phyloP scores from a whole-genome alignment of 2,113 vertebrate genomes.

The Tachysurus vachellii region DNA sequence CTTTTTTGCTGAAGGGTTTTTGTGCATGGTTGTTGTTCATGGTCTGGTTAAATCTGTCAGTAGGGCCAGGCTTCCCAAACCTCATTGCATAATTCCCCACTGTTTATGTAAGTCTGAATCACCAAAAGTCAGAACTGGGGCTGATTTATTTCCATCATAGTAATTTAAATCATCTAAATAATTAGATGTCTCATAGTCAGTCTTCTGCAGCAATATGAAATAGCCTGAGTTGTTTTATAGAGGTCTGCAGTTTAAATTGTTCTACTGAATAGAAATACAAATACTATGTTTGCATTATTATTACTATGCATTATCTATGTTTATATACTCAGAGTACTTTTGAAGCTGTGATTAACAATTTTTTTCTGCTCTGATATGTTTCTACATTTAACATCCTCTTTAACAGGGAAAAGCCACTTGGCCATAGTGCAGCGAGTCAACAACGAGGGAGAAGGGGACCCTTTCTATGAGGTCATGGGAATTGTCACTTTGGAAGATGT shows the following conservation, averaged over 20 bases:
- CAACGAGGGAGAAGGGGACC: slow-evolving; percentile 76
- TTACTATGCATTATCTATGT: neutral
- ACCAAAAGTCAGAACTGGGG: slow-evolving; percentile 19
- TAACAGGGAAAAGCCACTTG: slow-evolving; percentile 77
- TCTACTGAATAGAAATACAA: neutral
- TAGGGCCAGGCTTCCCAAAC: slow-evolving; percentile 34
- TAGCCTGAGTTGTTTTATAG: neutral
- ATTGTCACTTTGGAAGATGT: slow-evolving; percentile 77
- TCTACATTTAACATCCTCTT: neutral
- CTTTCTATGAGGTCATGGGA: slow-evolving; percentile 79
- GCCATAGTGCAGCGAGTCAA: slow-evolving; percentile 78
- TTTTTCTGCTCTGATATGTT: neutral
- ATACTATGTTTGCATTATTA: too few relatives aligned
- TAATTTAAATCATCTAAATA: neutral
- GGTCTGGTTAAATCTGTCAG: slow-evolving; percentile 24
- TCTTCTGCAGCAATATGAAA: neutral
- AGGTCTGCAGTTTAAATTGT: neutral
- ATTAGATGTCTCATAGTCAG: slow-evolving; percentile 22
- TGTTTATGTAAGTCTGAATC: slow-evolving; percentile 41
- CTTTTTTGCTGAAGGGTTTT: neutral
- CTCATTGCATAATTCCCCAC: slow-evolving; percentile 34
- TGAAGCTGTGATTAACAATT: neutral
- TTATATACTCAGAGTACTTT: neutral
- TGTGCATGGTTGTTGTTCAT: slow-evolving; percentile 1
- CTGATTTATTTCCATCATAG: slow-evolving; percentile 28